Evolutionary conservation across 2,888 invertebrate species (phyloP), one percentile per base, ranked within the genome.

Genomic region (Lochmaea crataegi): DNA sequence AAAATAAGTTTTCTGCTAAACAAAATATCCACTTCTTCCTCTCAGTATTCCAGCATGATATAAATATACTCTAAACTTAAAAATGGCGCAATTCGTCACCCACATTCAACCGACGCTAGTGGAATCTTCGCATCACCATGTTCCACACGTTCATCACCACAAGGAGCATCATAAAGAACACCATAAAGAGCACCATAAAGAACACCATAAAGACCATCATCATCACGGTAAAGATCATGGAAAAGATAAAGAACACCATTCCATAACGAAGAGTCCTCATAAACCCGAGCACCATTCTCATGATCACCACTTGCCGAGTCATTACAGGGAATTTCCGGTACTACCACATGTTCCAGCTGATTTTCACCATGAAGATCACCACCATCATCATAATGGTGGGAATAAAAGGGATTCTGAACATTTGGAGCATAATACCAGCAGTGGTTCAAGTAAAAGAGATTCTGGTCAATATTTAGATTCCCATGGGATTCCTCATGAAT

Each of bases 1-100:
- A 26, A 32, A 58, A 32, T 14, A 9, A 57, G 16, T 53, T 60
- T 53, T 60, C 61, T 12, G 57, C 57, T 61, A 51, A 73, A 6
- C 11, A 38, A 69, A 60, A 68, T 65, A 51, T 65, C n/a, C 45
- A 61, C 68, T 16, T 6, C 11, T 58, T 38, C 32, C 11, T 16
- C 57, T 68, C 11, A 63, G 57, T 16, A 64, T 22, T 18, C 10
- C 16, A 48, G 16, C 14, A 74, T n/a, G 18, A 32, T 61, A n/a
- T 42, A 60, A 65, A 71, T 68, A 63, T 61, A 57, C 68, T 56
- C n/a, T n/a, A n/a, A 42, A 53, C 18, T 12, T 61, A 10, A 16
- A 56, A 69, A 90, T 90, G 90, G 90, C 90, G 78, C 90, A 90
- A 83, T 90, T 90, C 82, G 90, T 90, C 74, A 90, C 90, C 64